These are phyloP conservation scores for Buathra laborator DNA, from an alignment of 2,888 invertebrate species.

Conservation along the genomic window DNA sequence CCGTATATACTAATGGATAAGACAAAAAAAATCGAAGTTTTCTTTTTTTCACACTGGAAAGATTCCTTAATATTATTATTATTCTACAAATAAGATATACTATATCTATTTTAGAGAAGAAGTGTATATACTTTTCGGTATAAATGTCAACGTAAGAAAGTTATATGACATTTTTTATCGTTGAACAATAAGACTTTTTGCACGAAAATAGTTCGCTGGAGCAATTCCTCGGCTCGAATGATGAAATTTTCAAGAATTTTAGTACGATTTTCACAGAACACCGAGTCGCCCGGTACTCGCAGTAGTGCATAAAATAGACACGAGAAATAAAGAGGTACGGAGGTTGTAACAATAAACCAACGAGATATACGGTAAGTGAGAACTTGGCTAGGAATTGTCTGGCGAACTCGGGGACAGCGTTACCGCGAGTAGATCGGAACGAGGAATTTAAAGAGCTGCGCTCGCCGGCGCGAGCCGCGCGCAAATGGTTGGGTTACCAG, in stretches of 20 bases:
- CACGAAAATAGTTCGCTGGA: no score
- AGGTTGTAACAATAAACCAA: slow-evolving; percentile 13
- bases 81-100: no score
- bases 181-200: no score
- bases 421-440: slow-evolving; percentile 2
- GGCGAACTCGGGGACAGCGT: background rate
- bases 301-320: background rate
- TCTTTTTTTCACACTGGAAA: no score
- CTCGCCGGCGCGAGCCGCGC: background rate
- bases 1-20: no score
- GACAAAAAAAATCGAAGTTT: no score
- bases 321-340: background rate
- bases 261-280: background rate
- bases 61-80: no score
- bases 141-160: no score
- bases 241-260: background rate
- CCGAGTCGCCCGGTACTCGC: background rate
- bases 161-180: no score
- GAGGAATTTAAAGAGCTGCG: slow-evolving; percentile 25
- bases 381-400: slow-evolving; percentile 8
- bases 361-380: slow-evolving; percentile 14
- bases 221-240: no score
- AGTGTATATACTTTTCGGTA: no score
- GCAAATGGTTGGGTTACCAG: slow-evolving; percentile 13
- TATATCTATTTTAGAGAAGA: no score